Evolutionary conservation across 2,888 invertebrate genomes (phyloP).

Genomic region (Tipula unca): DNA sequence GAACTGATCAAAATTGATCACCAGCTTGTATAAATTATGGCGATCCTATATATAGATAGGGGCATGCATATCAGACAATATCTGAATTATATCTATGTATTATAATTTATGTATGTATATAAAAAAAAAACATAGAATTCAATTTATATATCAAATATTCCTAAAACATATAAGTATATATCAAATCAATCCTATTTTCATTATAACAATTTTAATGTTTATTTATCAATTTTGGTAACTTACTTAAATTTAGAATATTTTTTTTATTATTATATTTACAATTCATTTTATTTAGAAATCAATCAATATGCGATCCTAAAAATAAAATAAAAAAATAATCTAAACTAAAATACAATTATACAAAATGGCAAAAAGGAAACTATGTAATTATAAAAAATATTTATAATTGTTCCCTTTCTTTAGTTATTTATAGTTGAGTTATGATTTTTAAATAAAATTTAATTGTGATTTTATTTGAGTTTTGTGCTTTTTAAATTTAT

Average conservation of each 20-base stretch:
- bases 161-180: not conserved
- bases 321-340: not conserved
- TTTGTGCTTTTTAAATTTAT: not conserved
- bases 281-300: not conserved
- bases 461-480: not conserved
- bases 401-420: not conserved
- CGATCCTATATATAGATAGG: not conserved
- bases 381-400: too few species aligned
- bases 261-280: not conserved
- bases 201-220: not conserved
- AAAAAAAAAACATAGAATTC: not conserved
- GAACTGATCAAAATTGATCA: not conserved
- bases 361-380: not conserved
- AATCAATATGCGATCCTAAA: not conserved
- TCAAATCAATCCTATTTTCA: not conserved
- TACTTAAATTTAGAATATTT: constrained; percentile 8
- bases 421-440: not conserved
- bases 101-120: too few species aligned
- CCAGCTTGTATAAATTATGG: not conserved
- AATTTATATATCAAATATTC: not conserved
- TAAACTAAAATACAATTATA: not conserved
- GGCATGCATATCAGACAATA: not conserved
- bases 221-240: constrained; percentile 1
- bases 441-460: not conserved
- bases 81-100: not conserved